A percentile compares a stretch with the other conserved stretches of the same genome.
phyloP scores from a whole-genome alignment of 2,797 vertebrate genomes.

The Sandelia bainsii region DNA sequence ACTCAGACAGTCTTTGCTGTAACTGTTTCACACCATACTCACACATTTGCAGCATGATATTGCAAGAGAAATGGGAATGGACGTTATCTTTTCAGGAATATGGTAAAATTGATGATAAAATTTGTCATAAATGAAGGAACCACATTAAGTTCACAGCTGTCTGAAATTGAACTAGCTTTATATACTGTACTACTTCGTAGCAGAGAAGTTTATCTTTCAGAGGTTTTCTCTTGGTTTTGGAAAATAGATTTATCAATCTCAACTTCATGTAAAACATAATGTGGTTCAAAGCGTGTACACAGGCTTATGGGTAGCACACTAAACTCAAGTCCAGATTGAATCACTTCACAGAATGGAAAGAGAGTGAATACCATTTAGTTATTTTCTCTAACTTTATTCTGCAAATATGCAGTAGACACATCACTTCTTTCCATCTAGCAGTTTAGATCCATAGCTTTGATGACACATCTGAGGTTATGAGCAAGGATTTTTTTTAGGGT shows the following conservation, averaged over 20 bases:
- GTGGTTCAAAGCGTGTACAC: no score
- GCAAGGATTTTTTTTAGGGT: slow-evolving; percentile 53
- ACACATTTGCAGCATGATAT: slow-evolving; percentile 19
- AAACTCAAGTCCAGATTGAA: slow-evolving; percentile 1
- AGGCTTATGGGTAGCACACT: background rate
- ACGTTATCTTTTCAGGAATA: slow-evolving; percentile 4
- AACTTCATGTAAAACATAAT: background rate
- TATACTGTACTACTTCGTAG: background rate
- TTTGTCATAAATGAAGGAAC: background rate
- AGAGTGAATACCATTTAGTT: slow-evolving; percentile 32
- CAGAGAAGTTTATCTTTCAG: no score
- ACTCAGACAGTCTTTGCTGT: slow-evolving; percentile 2
- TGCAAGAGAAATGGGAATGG: background rate
- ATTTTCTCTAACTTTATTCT: slow-evolving; percentile 32
- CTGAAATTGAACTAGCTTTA: slow-evolving; percentile 1
- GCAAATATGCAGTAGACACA: slow-evolving; percentile 49
- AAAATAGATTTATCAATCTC: no score
- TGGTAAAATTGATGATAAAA: background rate
- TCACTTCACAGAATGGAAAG: slow-evolving; percentile 3
- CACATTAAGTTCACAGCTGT: background rate
- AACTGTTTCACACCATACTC: slow-evolving; percentile 7
- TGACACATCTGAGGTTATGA: slow-evolving; percentile 81
- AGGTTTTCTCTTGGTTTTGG: no score
- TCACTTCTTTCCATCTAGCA: slow-evolving; percentile 55
- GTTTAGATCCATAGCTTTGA: slow-evolving; percentile 68